A percentile compares a stretch with the other conserved stretches of the same genome.
These are phyloP conservation scores for Athalia rosae DNA, from an alignment of 2,888 invertebrate genomes.

Conservation along the genomic window DNA sequence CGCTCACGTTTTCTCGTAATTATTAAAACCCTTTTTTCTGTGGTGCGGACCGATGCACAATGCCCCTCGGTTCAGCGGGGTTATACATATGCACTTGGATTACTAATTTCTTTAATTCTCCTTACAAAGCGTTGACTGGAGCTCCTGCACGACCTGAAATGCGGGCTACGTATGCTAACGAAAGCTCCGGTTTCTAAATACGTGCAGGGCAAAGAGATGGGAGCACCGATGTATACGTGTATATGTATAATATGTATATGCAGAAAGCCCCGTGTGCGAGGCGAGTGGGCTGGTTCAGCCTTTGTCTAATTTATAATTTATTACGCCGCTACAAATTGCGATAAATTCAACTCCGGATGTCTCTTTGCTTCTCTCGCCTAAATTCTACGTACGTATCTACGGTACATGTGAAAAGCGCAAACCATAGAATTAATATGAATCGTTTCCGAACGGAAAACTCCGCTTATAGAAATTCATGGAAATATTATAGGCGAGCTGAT, in stretches of 20 bases:
- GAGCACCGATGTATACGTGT: background rate
- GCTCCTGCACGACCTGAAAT: constrained; percentile 27
- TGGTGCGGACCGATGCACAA: constrained; percentile 22
- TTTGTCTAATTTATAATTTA: constrained; percentile 64
- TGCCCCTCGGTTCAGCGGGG: constrained; percentile 15
- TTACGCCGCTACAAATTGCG: constrained; percentile 34
- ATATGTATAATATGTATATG: constrained; percentile 24
- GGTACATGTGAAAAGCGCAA: background rate
- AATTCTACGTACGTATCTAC: constrained; percentile 11
- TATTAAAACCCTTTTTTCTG: constrained; percentile 32
- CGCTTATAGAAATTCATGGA: background rate
- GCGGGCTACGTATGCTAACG: constrained; percentile 46
- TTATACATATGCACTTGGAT: constrained; percentile 46
- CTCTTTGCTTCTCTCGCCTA: constrained; percentile 16
- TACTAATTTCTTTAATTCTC: constrained; percentile 49
- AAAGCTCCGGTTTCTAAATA: constrained; percentile 44
- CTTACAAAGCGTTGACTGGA: constrained; percentile 43
- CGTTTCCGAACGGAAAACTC: constrained; percentile 39
- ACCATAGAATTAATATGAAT: constrained; percentile 29
- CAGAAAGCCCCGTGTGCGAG: constrained; percentile 1
- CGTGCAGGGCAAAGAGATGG: background rate
- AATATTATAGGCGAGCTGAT: too few species aligned
- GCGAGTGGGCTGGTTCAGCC: constrained; percentile 46
- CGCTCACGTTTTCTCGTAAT: constrained; percentile 15
- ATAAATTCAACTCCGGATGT: constrained; percentile 37